phyloP scores from a whole-genome alignment of 2,113 vertebrate genomes.

The Salvelinus sp. region DNA sequence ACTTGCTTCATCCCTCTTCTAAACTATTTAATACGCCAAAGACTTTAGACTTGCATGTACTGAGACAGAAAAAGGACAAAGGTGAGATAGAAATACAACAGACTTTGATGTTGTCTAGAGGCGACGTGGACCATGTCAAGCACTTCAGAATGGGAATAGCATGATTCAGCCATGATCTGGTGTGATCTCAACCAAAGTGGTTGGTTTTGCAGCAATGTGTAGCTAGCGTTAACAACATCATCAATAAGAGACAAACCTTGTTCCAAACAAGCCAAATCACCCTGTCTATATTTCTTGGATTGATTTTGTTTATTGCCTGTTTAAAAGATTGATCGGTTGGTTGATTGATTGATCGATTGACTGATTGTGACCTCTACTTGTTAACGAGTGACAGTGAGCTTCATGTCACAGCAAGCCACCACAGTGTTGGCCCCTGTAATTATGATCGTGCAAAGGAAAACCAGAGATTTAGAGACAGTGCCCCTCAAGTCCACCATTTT shows the following conservation, averaged over 20 bases:
- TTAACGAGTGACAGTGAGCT: not conserved
- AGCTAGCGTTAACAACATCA: no score
- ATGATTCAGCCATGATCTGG: no score
- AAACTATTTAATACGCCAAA: slow-evolving; percentile 21
- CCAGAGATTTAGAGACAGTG: slow-evolving; percentile 54
- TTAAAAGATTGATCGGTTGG: not conserved
- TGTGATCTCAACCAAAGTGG: no score
- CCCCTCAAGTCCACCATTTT: slow-evolving; percentile 62
- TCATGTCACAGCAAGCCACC: not conserved
- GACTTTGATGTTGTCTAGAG: no score
- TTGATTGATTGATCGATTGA: not conserved
- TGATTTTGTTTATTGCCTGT: not conserved
- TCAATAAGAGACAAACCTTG: no score
- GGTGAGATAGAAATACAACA: not conserved
- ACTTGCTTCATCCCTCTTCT: slow-evolving; percentile 10
- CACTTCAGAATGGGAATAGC: no score
- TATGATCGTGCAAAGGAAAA: slow-evolving; percentile 53
- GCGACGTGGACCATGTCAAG: no score
- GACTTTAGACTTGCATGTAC: not conserved
- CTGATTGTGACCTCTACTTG: not conserved
- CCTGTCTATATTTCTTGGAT: no score
- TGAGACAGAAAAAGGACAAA: not conserved
- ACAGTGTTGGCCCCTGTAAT: slow-evolving; percentile 21
- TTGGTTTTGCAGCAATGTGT: no score
- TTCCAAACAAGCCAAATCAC: no score